phyloP scores from a whole-genome alignment of 2,888 invertebrate genomes.

The Ditylenchus weischeri region DNA sequence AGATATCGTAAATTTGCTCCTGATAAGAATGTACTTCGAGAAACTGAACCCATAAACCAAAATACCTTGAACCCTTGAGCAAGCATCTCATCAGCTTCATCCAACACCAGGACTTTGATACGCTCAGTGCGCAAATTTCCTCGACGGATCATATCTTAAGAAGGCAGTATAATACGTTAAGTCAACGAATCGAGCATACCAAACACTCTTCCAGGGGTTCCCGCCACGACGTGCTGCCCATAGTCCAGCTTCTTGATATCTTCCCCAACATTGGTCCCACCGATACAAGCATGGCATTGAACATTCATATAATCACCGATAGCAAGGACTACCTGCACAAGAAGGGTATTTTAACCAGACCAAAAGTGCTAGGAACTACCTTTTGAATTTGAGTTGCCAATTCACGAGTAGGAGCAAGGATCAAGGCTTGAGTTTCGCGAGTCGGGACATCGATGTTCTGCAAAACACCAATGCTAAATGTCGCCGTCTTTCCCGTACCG shows the following conservation, averaged over 20 bases:
- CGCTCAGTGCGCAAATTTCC: conserved; percentile 81
- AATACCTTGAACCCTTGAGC: conserved; percentile 83
- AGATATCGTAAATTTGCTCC: conserved; percentile 99
- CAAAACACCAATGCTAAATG: conserved; percentile 91
- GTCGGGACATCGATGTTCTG: conserved; percentile 87
- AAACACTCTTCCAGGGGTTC: conserved; percentile 96
- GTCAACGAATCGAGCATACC: conserved; percentile 64
- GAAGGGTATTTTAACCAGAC: not conserved
- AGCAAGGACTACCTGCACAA: conserved; percentile 74
- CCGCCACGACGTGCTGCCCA: conserved; percentile 97
- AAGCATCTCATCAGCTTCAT: conserved; percentile 99
- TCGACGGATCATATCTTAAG: conserved; percentile 73
- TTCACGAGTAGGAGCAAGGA: conserved; percentile 92
- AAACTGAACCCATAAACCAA: too few relatives aligned
- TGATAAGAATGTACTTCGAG: conserved; percentile 16
- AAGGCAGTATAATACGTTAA: not conserved
- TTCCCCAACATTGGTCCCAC: conserved; percentile 95
- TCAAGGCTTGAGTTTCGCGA: conserved; percentile 77
- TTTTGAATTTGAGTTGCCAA: conserved; percentile 97
- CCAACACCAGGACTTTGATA: conserved; percentile 93
- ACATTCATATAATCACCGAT: conserved; percentile 97
- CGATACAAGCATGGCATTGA: conserved; percentile 97
- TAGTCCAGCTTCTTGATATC: conserved; percentile 96
- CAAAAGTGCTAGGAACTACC: conserved; percentile 61
- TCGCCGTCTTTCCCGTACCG: conserved; percentile 89